Conservation (phyloP, 2,113 vertebrate genomes). For the Gobiocypris rarus region DNA sequence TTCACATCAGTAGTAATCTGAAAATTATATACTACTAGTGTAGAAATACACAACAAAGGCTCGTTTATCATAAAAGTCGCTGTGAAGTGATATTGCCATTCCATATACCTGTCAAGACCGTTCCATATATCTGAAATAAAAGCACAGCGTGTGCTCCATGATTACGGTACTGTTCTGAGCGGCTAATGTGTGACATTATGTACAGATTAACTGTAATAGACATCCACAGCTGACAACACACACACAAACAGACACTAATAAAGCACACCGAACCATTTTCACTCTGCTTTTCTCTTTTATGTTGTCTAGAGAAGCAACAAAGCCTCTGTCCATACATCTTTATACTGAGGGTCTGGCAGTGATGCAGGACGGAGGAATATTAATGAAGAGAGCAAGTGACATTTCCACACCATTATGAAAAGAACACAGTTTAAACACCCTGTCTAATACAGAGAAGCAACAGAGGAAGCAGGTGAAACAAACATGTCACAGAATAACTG, state of each 20-base stretch:
- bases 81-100: not conserved
- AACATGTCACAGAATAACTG: constrained; percentile 36
- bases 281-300: constrained; percentile 23
- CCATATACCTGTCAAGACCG: not conserved
- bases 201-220: constrained; percentile 4
- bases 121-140: not conserved
- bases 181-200: not conserved
- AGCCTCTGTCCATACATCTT: constrained; percentile 5
- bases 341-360: not conserved
- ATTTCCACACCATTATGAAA: not conserved
- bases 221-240: not conserved
- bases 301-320: constrained; percentile 1
- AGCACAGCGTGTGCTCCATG: not conserved
- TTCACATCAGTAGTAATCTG: not conserved
- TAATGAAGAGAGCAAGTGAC: constrained; percentile 30
- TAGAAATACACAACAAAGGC: not conserved
- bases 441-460: constrained; percentile 32
- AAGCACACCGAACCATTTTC: not conserved
- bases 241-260: not conserved
- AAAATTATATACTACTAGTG: not conserved
- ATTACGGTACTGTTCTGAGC: not conserved
- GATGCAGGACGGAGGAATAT: constrained; percentile 14
- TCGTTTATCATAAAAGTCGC: constrained; percentile 6
- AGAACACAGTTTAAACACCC: constrained; percentile 12
- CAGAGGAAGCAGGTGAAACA: constrained; percentile 24